Evolutionary conservation across 2,113 vertebrate species (phyloP).

Genomic region (Solea senegalensis): DNA sequence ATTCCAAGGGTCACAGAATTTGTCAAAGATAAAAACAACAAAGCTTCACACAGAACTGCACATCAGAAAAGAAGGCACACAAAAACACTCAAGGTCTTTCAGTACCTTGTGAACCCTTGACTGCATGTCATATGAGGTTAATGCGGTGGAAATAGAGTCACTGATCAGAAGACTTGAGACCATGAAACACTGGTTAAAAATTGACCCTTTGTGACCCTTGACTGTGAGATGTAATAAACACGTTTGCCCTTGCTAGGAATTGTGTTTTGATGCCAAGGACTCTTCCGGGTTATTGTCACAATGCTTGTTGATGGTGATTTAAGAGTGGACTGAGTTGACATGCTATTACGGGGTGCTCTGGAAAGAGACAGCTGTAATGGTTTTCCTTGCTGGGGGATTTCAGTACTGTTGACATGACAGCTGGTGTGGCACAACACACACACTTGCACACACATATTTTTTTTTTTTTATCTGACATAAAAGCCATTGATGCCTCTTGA

Average conservation of each 20-base stretch:
- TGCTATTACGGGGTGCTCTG: slow-evolving; percentile 41
- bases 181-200: slow-evolving; percentile 55
- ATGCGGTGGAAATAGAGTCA: slow-evolving; percentile 27
- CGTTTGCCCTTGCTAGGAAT: slow-evolving; percentile 51
- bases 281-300: slow-evolving; percentile 52
- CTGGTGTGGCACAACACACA: neutral
- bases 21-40: too few relatives aligned
- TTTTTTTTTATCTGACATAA: slow-evolving; percentile 14
- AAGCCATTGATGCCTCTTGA: slow-evolving; percentile 31
- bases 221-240: slow-evolving; percentile 55
- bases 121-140: neutral
- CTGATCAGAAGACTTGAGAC: slow-evolving; percentile 42
- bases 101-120: neutral
- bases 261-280: slow-evolving; percentile 55
- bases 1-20: too few relatives aligned
- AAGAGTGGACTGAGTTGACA: slow-evolving; percentile 45
- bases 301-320: slow-evolving; percentile 50
- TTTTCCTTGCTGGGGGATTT: slow-evolving; percentile 42
- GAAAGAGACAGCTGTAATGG: slow-evolving; percentile 34
- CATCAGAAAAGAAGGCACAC: too few relatives aligned
- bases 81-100: neutral
- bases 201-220: slow-evolving; percentile 26
- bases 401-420: slow-evolving; percentile 21
- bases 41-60: too few relatives aligned
- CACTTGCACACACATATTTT: slow-evolving; percentile 8